Conservation (phyloP, 1,140 invertebrate genomes). For the Pseudomyrmex flavicornis region DNA sequence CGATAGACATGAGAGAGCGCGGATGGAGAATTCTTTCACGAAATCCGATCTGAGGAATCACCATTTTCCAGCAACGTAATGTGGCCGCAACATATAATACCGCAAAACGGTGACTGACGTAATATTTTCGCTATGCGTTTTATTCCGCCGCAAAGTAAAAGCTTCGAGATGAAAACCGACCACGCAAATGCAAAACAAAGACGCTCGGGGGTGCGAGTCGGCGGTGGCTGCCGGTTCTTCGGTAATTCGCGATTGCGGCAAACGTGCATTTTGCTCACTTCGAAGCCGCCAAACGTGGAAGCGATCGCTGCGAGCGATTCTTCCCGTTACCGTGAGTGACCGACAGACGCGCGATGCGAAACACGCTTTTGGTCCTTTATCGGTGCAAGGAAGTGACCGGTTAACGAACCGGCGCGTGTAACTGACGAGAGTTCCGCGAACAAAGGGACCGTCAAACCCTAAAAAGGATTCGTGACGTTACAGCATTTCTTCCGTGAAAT, state of each 20-base stretch:
- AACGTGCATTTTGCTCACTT: slow-evolving; percentile 52
- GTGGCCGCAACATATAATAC: slow-evolving; percentile 2
- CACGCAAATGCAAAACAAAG: slow-evolving; percentile 19
- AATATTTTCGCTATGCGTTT: slow-evolving; percentile 1
- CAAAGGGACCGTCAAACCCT: neutral
- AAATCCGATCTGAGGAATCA: neutral
- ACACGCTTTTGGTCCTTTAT: slow-evolving; percentile 42
- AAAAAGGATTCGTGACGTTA: slow-evolving; percentile 40
- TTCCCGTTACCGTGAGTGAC: slow-evolving; percentile 49
- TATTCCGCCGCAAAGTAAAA: neutral
- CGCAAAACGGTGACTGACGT: neutral
- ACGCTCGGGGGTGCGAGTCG: slow-evolving; percentile 35
- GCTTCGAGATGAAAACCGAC: neutral
- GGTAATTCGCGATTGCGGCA: slow-evolving; percentile 49
- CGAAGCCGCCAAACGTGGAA: slow-evolving; percentile 14
- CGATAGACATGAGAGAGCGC: neutral
- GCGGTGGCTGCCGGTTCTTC: slow-evolving; percentile 19
- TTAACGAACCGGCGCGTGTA: slow-evolving; percentile 39
- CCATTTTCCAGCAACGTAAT: neutral
- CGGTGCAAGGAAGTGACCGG: slow-evolving; percentile 39
- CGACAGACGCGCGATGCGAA: slow-evolving; percentile 51
- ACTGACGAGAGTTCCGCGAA: neutral
- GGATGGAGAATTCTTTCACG: neutral
- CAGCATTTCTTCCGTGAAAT: too few species aligned
- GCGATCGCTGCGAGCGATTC: slow-evolving; percentile 54